Base-by-base conservation (phyloP, 2,888 invertebrate species). In the Campoplex nolae region DNA sequence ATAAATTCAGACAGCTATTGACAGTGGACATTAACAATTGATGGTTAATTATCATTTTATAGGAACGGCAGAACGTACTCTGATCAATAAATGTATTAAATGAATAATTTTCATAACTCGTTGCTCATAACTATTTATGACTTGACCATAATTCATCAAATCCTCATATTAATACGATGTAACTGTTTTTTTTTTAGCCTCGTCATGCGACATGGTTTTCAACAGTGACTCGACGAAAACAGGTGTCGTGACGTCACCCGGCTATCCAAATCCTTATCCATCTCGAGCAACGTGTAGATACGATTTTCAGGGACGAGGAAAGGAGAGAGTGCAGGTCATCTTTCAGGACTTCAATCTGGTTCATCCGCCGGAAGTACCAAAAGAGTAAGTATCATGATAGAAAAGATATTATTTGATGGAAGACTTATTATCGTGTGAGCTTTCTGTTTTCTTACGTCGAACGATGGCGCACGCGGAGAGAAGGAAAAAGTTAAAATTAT, bases 281-380 rank as follows among this genome's bases (percentile, higher is more conserved):
- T 95, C 97, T 42, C 96, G 97, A 92, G 96, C 97, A 81, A 96
- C 97, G 91, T 99, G 99, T 95, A 97, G 97, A 92, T 99, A 98
- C 95, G 98, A 98, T 93, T 99, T 99, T 95, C 97, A 97, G 92
- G 98, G 98, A 67, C 95, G 97, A 89, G 97, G 97, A 78, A 97
- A 97, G 90, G 98, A 99, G 94, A 95, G 98, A 92, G 97, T 98
- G 90, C 97, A 98, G 95, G 96, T 98, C 93, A 95, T 96, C 91
- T 98, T 98, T 95, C 97, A 97, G 93, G 97, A 98, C 94, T 98
- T 98, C 94, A 97, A 97, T 95, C 96, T 98, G 89, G 96, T 96
- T 93, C 96, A 97, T 94, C 95, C 96, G 51, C 94, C 95, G 54
- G 96, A 96, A 90, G 96, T 96, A 89, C 94, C 96, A 76, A 95